phyloP scores from a whole-genome alignment of 2,797 vertebrate species.

The Trematomus bernacchii region DNA sequence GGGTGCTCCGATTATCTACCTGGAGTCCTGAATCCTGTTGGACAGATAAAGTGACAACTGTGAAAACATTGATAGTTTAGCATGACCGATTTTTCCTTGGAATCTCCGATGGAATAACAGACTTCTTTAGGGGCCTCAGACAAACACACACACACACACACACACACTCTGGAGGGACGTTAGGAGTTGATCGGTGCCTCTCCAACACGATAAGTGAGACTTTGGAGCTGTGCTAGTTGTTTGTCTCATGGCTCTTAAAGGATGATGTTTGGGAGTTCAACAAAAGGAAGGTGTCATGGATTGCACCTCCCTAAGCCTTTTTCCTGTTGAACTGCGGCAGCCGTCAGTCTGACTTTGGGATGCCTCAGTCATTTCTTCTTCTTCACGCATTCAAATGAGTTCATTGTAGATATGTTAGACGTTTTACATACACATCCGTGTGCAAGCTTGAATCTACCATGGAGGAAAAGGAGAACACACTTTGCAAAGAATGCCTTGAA shows the following conservation, averaged over 20 bases:
- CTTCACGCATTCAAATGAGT: constrained; percentile 70
- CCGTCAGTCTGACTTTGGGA: constrained; percentile 67
- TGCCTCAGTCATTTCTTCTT: constrained; percentile 73
- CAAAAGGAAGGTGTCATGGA: constrained; percentile 64
- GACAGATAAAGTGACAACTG: constrained; percentile 77
- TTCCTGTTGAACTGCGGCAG: constrained; percentile 67
- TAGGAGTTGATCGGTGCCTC: constrained; percentile 72
- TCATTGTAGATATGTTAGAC: constrained; percentile 75
- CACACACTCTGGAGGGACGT: constrained; percentile 51
- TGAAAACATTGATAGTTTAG: constrained; percentile 77
- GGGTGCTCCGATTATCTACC: constrained; percentile 74
- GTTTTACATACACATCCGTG: constrained; percentile 67
- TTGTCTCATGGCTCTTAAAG: constrained; percentile 66
- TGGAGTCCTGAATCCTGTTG: constrained; percentile 65
- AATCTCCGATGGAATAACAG: constrained; percentile 62
- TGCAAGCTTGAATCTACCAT: constrained; percentile 65
- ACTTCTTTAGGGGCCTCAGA: constrained; percentile 65
- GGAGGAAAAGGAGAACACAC: constrained; percentile 64
- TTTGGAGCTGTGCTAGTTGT: constrained; percentile 55
- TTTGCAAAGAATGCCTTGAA: constrained; percentile 76
- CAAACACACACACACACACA: constrained; percentile 12
- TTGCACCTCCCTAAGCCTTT: constrained; percentile 79
- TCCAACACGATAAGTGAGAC: constrained; percentile 66
- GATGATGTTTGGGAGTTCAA: constrained; percentile 62
- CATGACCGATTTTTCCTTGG: constrained; percentile 69